Conservation (phyloP, 1,140 invertebrate genomes). For the Papilio polytes region DNA sequence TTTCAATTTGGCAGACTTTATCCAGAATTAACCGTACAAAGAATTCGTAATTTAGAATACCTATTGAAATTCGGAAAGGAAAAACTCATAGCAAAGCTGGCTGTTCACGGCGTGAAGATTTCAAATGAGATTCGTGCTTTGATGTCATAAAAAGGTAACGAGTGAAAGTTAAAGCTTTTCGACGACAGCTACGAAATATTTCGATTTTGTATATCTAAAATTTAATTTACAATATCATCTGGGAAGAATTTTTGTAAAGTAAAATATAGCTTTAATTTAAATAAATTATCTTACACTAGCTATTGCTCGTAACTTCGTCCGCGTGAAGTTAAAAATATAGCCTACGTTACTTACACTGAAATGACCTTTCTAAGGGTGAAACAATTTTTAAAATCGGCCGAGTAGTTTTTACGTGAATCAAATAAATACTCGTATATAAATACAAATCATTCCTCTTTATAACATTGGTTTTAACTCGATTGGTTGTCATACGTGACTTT, state of each 20-base stretch:
- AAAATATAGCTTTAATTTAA: no score
- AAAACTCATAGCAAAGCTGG: slow-evolving; percentile 9
- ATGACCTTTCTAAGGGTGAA: no score
- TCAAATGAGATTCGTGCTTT: slow-evolving; percentile 30
- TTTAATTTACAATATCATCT: not conserved
- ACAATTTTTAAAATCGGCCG: no score
- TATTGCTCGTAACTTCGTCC: no score
- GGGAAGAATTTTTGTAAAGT: not conserved
- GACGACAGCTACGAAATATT: not conserved
- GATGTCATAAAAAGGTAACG: slow-evolving; percentile 30
- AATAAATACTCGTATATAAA: no score
- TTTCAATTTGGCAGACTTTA: slow-evolving; percentile 24
- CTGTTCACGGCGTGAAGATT: slow-evolving; percentile 24
- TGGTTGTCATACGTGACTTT: no score
- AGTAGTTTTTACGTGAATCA: no score
- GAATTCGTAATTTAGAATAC: slow-evolving; percentile 31
- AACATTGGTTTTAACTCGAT: no score
- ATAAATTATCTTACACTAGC: no score
- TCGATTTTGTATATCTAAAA: slow-evolving; percentile 10
- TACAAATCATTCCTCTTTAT: no score
- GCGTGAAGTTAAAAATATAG: no score
- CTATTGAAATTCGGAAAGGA: slow-evolving; percentile 31
- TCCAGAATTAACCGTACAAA: slow-evolving; percentile 16
- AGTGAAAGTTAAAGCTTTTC: slow-evolving; percentile 15
- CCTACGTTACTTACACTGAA: no score